Evolutionary conservation across 1,140 invertebrate species (phyloP).

Genomic region (Physella acuta): DNA sequence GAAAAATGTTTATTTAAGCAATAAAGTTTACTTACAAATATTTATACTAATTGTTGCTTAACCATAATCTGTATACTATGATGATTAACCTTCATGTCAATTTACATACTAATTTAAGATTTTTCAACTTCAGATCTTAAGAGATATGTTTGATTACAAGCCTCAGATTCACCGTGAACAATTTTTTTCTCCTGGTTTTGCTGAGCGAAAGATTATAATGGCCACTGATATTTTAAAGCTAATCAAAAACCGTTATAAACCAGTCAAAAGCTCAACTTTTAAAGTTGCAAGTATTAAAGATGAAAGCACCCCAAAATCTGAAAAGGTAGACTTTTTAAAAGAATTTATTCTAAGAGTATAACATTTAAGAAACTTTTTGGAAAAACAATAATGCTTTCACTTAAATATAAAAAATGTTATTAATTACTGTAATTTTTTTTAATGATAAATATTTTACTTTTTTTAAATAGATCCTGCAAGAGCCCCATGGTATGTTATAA

Average conservation of each 20-base stretch:
- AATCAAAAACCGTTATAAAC: conserved; percentile 21
- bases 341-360: background rate
- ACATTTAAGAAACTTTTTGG: background rate
- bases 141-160: conserved; percentile 47
- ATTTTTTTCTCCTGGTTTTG: conserved; percentile 42
- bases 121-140: conserved; percentile 33
- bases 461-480: background rate
- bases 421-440: too few species aligned
- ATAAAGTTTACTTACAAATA: too few species aligned
- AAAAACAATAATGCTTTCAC: background rate
- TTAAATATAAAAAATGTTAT: background rate
- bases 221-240: conserved; percentile 37
- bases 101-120: too few species aligned
- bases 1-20: too few species aligned
- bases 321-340: background rate
- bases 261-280: conserved; percentile 28
- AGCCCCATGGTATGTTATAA: background rate
- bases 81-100: too few species aligned
- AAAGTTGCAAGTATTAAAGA: conserved; percentile 1
- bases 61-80: too few species aligned
- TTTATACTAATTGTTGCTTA: too few species aligned
- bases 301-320: background rate
- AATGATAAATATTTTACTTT: background rate
- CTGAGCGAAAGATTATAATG: conserved; percentile 48
- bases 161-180: conserved; percentile 44